phyloP scores from a whole-genome alignment of 2,113 vertebrate species.

The Acrocephalus kingi region DNA sequence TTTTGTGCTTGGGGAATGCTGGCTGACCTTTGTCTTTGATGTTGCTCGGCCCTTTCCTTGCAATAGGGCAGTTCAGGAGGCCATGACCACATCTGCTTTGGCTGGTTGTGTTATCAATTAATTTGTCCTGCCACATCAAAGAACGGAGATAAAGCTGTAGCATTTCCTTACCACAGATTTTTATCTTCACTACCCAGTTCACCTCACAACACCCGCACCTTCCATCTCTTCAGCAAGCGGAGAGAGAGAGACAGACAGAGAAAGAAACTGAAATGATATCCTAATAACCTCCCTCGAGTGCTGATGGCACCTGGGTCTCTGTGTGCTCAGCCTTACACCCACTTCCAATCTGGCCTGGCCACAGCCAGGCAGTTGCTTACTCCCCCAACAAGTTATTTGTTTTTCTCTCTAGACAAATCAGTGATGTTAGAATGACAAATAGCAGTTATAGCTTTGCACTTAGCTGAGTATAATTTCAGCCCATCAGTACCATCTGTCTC shows the following conservation, averaged over 20 bases:
- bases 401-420: conserved; percentile 66
- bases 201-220: conserved; percentile 54
- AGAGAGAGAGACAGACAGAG: conserved; percentile 34
- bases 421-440: conserved; percentile 67
- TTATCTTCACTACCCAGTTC: conserved; percentile 64
- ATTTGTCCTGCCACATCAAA: conserved; percentile 71
- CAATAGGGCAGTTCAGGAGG: conserved; percentile 63
- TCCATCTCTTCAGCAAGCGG: conserved; percentile 49
- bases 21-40: conserved; percentile 68
- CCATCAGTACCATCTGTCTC: conserved; percentile 69
- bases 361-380: conserved; percentile 42
- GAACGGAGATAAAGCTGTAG: conserved; percentile 57
- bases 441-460: conserved; percentile 69
- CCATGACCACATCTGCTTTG: conserved; percentile 64
- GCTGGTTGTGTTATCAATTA: conserved; percentile 68
- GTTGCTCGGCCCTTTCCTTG: conserved; percentile 48
- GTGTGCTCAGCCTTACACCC: conserved; percentile 57
- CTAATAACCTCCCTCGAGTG: conserved; percentile 46
- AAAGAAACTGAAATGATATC: conserved; percentile 56
- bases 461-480: conserved; percentile 66
- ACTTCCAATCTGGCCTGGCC: conserved; percentile 65
- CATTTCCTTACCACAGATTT: conserved; percentile 69
- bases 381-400: conserved; percentile 68
- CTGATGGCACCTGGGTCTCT: conserved; percentile 61
- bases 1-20: conserved; percentile 49